These are phyloP conservation scores for Typhlichthys subterraneus DNA, from an alignment of 2,797 vertebrate species.

Conservation along the genomic window DNA sequence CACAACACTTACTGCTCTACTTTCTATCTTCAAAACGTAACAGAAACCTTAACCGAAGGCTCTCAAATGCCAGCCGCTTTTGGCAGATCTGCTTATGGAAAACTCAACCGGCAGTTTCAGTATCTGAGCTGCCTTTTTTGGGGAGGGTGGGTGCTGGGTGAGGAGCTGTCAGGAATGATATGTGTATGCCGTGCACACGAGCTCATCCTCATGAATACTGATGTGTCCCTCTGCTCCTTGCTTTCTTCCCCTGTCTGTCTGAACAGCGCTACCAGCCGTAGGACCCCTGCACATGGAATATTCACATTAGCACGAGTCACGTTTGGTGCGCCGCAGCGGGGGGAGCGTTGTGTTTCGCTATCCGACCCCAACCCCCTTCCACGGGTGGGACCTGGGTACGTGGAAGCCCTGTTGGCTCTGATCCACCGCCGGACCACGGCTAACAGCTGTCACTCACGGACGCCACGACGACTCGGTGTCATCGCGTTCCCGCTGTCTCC, in stretches of 20 bases:
- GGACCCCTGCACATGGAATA: slow-evolving; percentile 66
- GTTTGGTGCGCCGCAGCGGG: slow-evolving; percentile 32
- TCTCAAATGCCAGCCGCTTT: slow-evolving; percentile 16
- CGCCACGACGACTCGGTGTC: slow-evolving; percentile 25
- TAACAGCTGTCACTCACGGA: slow-evolving; percentile 35
- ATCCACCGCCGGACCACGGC: slow-evolving; percentile 49
- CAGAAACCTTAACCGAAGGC: slow-evolving; percentile 23
- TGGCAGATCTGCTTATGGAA: slow-evolving; percentile 8
- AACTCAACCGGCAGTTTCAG: slow-evolving; percentile 6
- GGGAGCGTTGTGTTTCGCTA: slow-evolving; percentile 44
- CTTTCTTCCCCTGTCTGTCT: slow-evolving; percentile 38
- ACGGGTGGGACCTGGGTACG: slow-evolving; percentile 64
- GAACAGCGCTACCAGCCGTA: slow-evolving; percentile 52
- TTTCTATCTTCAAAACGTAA: slow-evolving; percentile 10
- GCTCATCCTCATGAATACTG: slow-evolving; percentile 36
- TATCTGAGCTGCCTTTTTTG: slow-evolving; percentile 7
- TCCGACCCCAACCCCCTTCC: slow-evolving; percentile 51
- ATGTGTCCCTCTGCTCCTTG: slow-evolving; percentile 9
- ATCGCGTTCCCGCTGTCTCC: slow-evolving; percentile 9
- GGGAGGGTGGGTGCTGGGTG: neutral
- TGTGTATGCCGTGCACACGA: slow-evolving; percentile 3
- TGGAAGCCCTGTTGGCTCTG: slow-evolving; percentile 60
- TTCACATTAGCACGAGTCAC: slow-evolving; percentile 63
- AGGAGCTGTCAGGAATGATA: slow-evolving; percentile 10
- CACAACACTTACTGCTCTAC: slow-evolving; percentile 10